phyloP scores from a whole-genome alignment of 2,888 invertebrate genomes.

The Himalopsyche tibetana region DNA sequence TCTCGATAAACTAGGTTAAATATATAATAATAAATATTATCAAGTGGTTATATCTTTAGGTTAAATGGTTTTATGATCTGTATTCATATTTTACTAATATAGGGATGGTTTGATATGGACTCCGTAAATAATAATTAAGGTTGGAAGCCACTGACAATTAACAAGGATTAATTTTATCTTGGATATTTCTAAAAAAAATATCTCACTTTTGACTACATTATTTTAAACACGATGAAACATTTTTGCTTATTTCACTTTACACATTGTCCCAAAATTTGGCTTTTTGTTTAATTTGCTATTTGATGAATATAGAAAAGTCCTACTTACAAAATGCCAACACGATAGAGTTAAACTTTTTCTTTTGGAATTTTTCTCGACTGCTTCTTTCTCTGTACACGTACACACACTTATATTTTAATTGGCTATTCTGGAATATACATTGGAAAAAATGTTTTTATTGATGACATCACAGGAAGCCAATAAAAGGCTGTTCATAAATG shows the following conservation, averaged over 20 bases:
- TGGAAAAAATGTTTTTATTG: conserved; percentile 40
- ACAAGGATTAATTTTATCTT: conserved; percentile 43
- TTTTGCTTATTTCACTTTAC: conserved; percentile 55
- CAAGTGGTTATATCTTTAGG: no score
- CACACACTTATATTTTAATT: conserved; percentile 43
- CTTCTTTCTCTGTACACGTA: conserved; percentile 35
- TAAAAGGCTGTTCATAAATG: conserved; percentile 31
- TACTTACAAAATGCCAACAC: conserved; percentile 75
- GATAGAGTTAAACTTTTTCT: conserved; percentile 71
- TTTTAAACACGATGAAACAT: conserved; percentile 67
- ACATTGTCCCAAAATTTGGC: conserved; percentile 65
- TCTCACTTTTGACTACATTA: conserved; percentile 66
- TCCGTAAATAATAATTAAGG: conserved; percentile 35
- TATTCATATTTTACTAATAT: not conserved
- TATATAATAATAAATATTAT: no score
- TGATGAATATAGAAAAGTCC: conserved; percentile 72
- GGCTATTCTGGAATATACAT: conserved; percentile 43
- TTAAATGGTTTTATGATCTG: no score
- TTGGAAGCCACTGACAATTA: conserved; percentile 43
- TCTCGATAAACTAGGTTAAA: no score
- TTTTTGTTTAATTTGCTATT: conserved; percentile 72
- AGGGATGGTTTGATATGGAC: not conserved
- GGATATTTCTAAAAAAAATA: conserved; percentile 60
- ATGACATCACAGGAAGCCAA: conserved; percentile 42
- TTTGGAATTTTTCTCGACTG: conserved; percentile 64